phyloP scores from a whole-genome alignment of 2,888 invertebrate genomes.

The Petrolisthes manimaculis region DNA sequence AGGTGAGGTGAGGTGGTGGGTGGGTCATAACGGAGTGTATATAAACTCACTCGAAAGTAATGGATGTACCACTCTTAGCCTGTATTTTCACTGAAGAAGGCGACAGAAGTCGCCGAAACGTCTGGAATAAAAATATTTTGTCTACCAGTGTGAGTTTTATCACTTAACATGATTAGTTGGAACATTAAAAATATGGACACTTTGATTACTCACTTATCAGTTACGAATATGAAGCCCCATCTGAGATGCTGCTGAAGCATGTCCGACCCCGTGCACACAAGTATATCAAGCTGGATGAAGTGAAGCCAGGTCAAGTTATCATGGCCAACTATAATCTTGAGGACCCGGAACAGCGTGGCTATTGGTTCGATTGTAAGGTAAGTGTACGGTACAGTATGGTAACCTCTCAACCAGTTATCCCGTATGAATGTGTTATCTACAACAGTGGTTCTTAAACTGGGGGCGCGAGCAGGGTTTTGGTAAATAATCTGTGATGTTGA shows the following conservation, averaged over 20 bases:
- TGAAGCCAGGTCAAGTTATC: slow-evolving; percentile 76
- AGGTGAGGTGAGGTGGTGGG: too few species aligned
- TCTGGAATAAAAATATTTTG: too few species aligned
- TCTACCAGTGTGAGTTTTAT: too few species aligned
- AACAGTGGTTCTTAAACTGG: not conserved
- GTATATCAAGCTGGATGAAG: slow-evolving; percentile 68
- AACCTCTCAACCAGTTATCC: not conserved
- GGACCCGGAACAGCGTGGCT: slow-evolving; percentile 77
- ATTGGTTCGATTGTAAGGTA: slow-evolving; percentile 75
- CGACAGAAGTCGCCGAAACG: too few species aligned
- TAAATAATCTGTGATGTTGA: too few species aligned
- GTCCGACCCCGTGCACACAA: slow-evolving; percentile 79
- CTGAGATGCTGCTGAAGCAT: slow-evolving; percentile 71
- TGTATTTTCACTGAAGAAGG: too few species aligned
- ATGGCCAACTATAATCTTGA: slow-evolving; percentile 84
- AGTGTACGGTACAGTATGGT: slow-evolving; percentile 1
- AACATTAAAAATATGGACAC: not conserved
- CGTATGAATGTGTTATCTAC: not conserved
- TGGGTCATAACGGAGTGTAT: too few species aligned
- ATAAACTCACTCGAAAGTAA: too few species aligned
- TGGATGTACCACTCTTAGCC: too few species aligned
- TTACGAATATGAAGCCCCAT: slow-evolving; percentile 66
- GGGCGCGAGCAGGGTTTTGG: too few species aligned
- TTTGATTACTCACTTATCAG: slow-evolving; percentile 55
- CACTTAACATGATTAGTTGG: too few species aligned